Base-by-base conservation (phyloP, 2,888 invertebrate species). In the Drosophila rellima region DNA sequence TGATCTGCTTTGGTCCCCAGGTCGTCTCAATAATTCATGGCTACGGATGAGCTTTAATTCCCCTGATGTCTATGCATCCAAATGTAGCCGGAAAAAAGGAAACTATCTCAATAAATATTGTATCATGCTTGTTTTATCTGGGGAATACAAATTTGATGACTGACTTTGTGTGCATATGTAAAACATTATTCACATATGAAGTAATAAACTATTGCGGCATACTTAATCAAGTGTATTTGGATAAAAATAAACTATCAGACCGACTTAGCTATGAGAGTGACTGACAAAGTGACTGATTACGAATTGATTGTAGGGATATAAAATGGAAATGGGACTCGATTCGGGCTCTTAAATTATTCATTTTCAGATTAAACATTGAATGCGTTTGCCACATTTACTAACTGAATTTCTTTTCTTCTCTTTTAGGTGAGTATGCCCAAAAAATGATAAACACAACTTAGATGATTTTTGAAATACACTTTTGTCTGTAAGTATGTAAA, bases 371-470 rank as follows among this genome's bases (percentile, higher is more conserved):
- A n/a, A n/a, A n/a, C n/a, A n/a, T n/a, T n/a, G n/a, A n/a, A n/a
- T n/a, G n/a, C n/a, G n/a, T n/a, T n/a, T n/a, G n/a, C n/a, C n/a
- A n/a, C n/a, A n/a, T 44, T 17, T 17, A 7, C 8, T 18, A 23
- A n/a, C 31, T 17, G n/a, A 44, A 17, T 13, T 20, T 23, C 3
- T 10, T 44, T 20, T n/a, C 26, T 29, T 31, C 33, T 26, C 42
- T 62, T 70, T n/a, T 54, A 82, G 85, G 82, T 82, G 78, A 82
- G 82, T 85, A 80, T 74, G 17, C 15, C 44, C 18, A 31, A 40
- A 7, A 31, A 18, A 0, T 5, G 1, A 3, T 18, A 11, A 37
- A 2, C 18, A 6, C 4, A 29, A 29, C 7, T 2, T 10, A 20
- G n/a, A 47, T 33, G 8, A 35, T 33, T 4, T 2, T 6, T 40